Base-by-base conservation (phyloP, 2,888 invertebrate species). In the Tetramorium bicarinatum region DNA sequence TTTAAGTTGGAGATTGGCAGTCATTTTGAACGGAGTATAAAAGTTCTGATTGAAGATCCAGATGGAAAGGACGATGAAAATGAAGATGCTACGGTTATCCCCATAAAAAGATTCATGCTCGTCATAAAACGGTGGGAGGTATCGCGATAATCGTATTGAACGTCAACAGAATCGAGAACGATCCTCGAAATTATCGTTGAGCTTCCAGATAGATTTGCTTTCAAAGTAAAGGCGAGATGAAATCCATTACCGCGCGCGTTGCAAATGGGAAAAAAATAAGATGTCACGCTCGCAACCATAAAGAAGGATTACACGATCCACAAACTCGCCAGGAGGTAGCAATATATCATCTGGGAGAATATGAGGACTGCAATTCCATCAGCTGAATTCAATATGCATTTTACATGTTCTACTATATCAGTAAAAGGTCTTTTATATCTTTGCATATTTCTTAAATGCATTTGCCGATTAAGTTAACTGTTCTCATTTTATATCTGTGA, bases 191-290 rank as follows among this genome's bases (percentile, higher is more conserved):
- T 85, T 67, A 71, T 54, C 38, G 29, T 25, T 59, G 52, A 21
- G 64, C 38, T 69, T 69, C 13, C 59, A 67, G 38, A 25, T 34
- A 64, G 49, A 59, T 69, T 86, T 41, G 64, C 38, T 52, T 59
- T 64, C 25, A n/a, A 74, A 83, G 69, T 49, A 67, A 61, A 3
- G 47, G 52, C 62, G 34, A 29, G 61, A 76, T 64, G 64, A 84
- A 86, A 86, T 86, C 88, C 87, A 87, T 88, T 88, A 62, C 41
- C 41, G 9, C 8, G 54, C 18, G 85, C 59, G 74, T 82, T 75
- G 71, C 52, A 85, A 29, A 62, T 82, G 15, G 82, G 74, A 86
- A 79, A 77, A 88, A 86, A 87, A 84, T 75, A 86, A 88, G 84
- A 86, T 84, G 80, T 83, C 82, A 83, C 47, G 59, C 38, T 47